Base-by-base conservation (phyloP, 2,888 invertebrate species). In the Xylota segnis region DNA sequence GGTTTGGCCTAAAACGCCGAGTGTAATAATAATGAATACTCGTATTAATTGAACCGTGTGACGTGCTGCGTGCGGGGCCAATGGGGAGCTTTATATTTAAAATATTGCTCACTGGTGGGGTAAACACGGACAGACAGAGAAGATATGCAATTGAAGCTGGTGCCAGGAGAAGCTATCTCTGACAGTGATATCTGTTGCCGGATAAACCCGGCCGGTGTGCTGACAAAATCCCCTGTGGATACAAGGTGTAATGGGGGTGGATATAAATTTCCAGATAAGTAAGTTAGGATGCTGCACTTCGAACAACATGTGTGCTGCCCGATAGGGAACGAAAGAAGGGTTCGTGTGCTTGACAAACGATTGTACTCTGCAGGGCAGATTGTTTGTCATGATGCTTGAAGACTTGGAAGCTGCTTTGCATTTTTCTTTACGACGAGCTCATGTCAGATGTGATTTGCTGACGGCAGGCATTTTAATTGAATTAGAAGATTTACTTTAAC, bases 391-490 rank as follows among this genome's bases (percentile, higher is more conserved):
- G 16, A n/a, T 54, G 34, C 45, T 14, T 18, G 27, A 74, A 74
- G 58, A 58, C 50, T 58, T 32, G 12, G 65, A 56, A 66, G 61
- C 34, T 82, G 76, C 32, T 76, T 76, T 56, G 63, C 56, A 70
- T 63, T 76, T 75, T 52, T 45, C 50, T 32, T 12, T 29, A 32
- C 5, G 34, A 27, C 14, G 23, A 43, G 23, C 52, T 58, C 71
- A 77, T 66, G 63, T 65, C 52, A 77, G 45, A 45, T 27, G 40
- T 61, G 45, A 66, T 61, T 61, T 72, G 72, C 78, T 78, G 78
- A 78, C 37, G 54, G 83, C 78, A 72, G 78, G 70, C 54, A 78
- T 40, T 71, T 72, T 68, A 78, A 83, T 83, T 83, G 72, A 83
- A 83, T 78, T 68, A 78, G 71, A 66, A 77, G 59, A 83, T 77